Conservation (phyloP, 2,113 vertebrate species). For the Proteles cristata region DNA sequence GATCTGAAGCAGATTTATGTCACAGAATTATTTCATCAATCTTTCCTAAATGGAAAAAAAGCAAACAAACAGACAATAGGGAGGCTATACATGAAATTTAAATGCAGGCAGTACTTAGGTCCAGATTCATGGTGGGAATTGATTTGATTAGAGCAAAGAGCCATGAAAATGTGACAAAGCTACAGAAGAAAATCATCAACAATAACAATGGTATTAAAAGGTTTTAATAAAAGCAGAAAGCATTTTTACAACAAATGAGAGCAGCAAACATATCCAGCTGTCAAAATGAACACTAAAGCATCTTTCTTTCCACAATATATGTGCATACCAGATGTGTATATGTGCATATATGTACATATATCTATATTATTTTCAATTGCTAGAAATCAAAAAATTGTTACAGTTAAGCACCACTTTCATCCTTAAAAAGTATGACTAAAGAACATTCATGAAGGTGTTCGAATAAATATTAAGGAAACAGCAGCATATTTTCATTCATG, state of each 20-base stretch:
- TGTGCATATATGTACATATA: not conserved
- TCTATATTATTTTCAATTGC: not conserved
- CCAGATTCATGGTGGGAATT: not conserved
- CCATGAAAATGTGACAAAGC: not conserved
- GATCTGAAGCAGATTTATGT: conserved; percentile 1
- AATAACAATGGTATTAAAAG: not conserved
- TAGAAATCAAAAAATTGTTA: not conserved
- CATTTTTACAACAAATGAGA: conserved; percentile 5
- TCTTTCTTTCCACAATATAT: not conserved
- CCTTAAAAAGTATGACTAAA: conserved; percentile 32
- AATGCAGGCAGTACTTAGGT: not conserved
- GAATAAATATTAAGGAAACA: conserved; percentile 39
- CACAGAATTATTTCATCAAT: conserved; percentile 30
- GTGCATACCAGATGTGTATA: not conserved
- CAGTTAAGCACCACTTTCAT: not conserved
- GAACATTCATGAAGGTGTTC: not conserved
- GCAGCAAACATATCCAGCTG: not conserved
- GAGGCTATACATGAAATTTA: not conserved
- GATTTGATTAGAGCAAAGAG: not conserved
- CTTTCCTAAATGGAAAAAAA: not conserved
- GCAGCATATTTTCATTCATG: not conserved
- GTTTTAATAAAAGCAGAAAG: conserved; percentile 46
- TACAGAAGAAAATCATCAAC: not conserved
- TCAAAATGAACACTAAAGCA: conserved; percentile 29
- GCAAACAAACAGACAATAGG: too few species aligned